Conservation (phyloP, 2,113 vertebrate species). For the Lycocorax pyrrhopterus region DNA sequence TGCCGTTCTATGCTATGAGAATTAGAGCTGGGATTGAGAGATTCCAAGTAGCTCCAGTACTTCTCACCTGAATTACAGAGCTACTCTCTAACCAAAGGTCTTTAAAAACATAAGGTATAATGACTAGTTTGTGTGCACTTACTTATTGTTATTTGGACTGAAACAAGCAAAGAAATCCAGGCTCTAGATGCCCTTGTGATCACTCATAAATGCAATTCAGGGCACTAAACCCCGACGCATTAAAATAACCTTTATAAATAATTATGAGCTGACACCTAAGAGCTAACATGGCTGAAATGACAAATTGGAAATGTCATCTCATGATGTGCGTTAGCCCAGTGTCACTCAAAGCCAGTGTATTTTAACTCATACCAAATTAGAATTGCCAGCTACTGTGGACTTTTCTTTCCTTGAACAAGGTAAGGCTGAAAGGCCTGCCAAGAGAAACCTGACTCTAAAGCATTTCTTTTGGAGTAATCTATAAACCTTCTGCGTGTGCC, state of each 20-base stretch:
- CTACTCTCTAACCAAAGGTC: neutral
- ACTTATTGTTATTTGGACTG: neutral
- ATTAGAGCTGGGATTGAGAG: neutral
- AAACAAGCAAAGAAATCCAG: neutral
- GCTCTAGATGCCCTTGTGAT: neutral
- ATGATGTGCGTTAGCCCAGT: neutral
- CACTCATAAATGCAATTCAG: neutral
- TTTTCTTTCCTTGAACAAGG: neutral
- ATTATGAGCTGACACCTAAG: neutral
- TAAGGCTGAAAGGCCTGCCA: neutral
- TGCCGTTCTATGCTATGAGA: neutral
- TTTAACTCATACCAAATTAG: neutral
- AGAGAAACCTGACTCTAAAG: neutral
- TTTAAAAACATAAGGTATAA: neutral
- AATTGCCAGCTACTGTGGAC: neutral
- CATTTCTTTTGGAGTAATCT: neutral
- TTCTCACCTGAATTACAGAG: neutral
- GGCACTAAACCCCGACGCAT: neutral
- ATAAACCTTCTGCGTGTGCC: neutral
- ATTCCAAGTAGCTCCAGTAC: neutral
- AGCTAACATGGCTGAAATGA: neutral
- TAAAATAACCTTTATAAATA: slow-evolving; percentile 10
- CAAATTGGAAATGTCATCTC: neutral
- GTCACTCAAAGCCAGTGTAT: neutral
- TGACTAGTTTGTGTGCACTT: neutral